Conservation (phyloP, 2,797 vertebrate species). For the Rousettus madagascariensis region DNA sequence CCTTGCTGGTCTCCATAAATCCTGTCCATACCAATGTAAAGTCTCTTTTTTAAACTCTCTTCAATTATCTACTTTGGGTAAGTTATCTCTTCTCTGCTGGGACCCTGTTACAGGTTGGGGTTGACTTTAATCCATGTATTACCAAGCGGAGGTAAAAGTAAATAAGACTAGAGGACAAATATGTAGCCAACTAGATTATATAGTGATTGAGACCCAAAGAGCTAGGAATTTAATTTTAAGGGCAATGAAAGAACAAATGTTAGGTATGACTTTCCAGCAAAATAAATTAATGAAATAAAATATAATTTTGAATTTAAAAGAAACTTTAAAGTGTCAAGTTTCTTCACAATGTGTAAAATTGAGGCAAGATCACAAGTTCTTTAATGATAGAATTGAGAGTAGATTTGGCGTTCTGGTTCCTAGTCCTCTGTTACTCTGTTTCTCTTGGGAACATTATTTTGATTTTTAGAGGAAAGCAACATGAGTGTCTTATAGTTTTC, state of each 20-base stretch:
- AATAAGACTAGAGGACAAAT: not conserved
- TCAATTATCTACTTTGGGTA: not conserved
- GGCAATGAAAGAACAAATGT: not conserved
- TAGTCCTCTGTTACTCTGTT: not conserved
- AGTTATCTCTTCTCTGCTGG: not conserved
- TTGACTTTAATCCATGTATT: not conserved
- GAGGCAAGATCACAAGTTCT: not conserved
- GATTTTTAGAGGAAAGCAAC: not conserved
- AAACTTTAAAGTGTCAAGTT: not conserved
- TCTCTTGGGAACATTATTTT: not conserved
- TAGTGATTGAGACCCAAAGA: not conserved
- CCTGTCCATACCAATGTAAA: not conserved
- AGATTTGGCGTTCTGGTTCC: not conserved
- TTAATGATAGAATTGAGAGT: not conserved
- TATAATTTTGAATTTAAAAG: conserved; percentile 16
- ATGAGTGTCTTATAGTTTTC: not conserved
- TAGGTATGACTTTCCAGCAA: not conserved
- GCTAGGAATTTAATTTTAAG: not conserved
- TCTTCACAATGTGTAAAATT: not conserved
- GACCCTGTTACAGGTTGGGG: not conserved
- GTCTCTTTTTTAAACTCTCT: not conserved
- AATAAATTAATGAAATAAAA: not conserved
- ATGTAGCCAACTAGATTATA: not conserved
- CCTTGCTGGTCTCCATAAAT: not conserved
- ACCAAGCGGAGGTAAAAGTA: not conserved